These are phyloP conservation scores for Centruroides vittatus DNA, from an alignment of 1,140 invertebrate genomes.

Conservation along the genomic window DNA sequence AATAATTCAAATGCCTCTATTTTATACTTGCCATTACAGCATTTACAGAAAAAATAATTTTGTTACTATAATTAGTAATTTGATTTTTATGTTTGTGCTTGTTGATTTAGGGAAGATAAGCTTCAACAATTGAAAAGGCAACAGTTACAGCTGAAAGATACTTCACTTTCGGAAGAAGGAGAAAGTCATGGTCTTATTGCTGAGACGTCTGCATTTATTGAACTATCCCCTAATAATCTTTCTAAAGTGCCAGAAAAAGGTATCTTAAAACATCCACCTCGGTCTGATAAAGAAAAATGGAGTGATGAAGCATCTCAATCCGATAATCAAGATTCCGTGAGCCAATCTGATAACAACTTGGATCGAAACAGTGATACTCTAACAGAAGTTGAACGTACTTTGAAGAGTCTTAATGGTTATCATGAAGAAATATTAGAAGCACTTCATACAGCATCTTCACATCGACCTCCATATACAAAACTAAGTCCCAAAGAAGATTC, in stretches of 20 bases:
- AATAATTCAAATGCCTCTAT: no score
- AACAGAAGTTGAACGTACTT: constrained; percentile 55
- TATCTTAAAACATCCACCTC: constrained; percentile 60
- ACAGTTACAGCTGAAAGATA: constrained; percentile 15
- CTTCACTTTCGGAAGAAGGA: constrained; percentile 11
- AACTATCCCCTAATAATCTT: constrained; percentile 56
- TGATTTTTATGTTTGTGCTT: not conserved
- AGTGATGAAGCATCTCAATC: constrained; percentile 51
- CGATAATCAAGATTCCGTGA: constrained; percentile 37
- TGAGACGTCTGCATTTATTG: constrained; percentile 64
- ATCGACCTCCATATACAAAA: constrained; percentile 7
- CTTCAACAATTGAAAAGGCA: constrained; percentile 20
- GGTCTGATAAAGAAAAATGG: constrained; percentile 43
- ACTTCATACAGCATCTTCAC: constrained; percentile 30
- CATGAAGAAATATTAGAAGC: constrained; percentile 83
- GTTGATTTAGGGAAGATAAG: constrained; percentile 19
- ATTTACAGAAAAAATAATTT: no score
- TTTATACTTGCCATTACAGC: no score
- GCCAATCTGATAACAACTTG: constrained; percentile 23
- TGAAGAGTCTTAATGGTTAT: constrained; percentile 79
- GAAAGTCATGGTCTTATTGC: constrained; percentile 28
- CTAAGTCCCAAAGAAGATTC: constrained; percentile 9
- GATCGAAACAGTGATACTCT: constrained; percentile 26
- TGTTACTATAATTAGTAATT: not conserved
- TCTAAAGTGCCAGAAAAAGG: constrained; percentile 62